Evolutionary conservation across 2,113 vertebrate genomes (phyloP), one percentile per base, ranked within the genome.

Genomic region (Spheniscus mendiculus): DNA sequence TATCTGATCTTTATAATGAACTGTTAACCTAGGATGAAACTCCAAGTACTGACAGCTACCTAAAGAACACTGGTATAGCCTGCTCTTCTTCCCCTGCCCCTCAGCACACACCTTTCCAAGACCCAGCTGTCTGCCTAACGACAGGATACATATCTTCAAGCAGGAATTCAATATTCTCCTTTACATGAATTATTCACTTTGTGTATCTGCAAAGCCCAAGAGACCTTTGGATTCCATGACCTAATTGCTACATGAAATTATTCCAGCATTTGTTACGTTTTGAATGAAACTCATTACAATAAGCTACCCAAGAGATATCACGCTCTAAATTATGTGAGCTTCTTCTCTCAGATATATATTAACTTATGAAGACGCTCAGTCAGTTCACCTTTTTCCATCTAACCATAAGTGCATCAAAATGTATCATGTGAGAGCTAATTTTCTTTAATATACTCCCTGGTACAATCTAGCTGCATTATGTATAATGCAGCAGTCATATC

Each of bases 371-470:
- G 53, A 82, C 47, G 62, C 62, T 94, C 73, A 56, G 36, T 53
- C 50, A 87, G 12, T 83, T 91, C 77, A 89, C 65, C 30, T 83
- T 82, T 89, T 87, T 83, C 62, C 50, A 89, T 89, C 61, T 88
- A 67, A 52, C 29, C 3, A 1, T 49, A 94, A 95, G 50, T 53
- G 70, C 71, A 91, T 65, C 56, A 82, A 87, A 95, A 93, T 7
- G 14, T 73, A 66, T 34, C 94, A 76, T 4, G 22, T 42, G 20
- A 83, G 61, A 65, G 52, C 56, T 95, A 82, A 96, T 96, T 95
- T 96, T 66, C 90, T 95, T 95, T 93, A 93, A 94, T 89, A 93
- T 45, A 63, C 59, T 97, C 88, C 55, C 90, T 38, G 42, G 93
- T 80, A 95, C 32, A 52, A 86, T 96, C 97, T 83, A 94, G 90